Percentiles rank a stretch among this genome's conserved stretches.
Evolutionary conservation across 2,113 vertebrate genomes (phyloP).

Genomic region (Chiloscyllium plagiosum): DNA sequence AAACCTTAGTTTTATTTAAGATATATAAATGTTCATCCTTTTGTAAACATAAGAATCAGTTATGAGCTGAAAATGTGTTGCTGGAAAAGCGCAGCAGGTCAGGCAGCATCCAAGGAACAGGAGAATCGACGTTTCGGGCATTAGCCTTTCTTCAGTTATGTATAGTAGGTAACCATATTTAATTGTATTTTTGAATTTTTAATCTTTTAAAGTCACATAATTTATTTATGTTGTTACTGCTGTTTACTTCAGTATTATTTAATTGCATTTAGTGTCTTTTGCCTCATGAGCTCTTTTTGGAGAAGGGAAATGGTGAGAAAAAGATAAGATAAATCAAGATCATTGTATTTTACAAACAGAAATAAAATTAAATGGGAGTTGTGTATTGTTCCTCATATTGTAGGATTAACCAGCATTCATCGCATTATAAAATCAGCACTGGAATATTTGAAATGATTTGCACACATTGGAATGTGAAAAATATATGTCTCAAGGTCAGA

Average conservation of each 20-base stretch:
- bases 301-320: background rate
- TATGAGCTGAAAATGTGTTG: too few relatives aligned
- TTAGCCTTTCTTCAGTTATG: too few relatives aligned
- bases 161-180: background rate
- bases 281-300: background rate
- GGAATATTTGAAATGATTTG: constrained; percentile 10
- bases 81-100: too few relatives aligned
- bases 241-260: background rate
- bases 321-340: background rate
- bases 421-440: background rate
- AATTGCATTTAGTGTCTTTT: background rate
- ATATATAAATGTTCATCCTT: background rate
- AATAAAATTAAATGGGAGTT: background rate
- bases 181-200: background rate
- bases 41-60: background rate
- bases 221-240: background rate
- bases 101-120: too few relatives aligned
- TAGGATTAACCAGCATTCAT: background rate
- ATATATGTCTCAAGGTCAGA: background rate
- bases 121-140: too few relatives aligned
- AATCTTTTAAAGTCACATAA: background rate
- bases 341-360: background rate
- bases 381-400: background rate
- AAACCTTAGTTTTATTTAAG: background rate
- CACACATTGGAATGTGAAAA: background rate